Evolutionary conservation across 2,797 vertebrate genomes (phyloP), one percentile per base, ranked within the genome.

Genomic region (Distichodus sexfasciatus): DNA sequence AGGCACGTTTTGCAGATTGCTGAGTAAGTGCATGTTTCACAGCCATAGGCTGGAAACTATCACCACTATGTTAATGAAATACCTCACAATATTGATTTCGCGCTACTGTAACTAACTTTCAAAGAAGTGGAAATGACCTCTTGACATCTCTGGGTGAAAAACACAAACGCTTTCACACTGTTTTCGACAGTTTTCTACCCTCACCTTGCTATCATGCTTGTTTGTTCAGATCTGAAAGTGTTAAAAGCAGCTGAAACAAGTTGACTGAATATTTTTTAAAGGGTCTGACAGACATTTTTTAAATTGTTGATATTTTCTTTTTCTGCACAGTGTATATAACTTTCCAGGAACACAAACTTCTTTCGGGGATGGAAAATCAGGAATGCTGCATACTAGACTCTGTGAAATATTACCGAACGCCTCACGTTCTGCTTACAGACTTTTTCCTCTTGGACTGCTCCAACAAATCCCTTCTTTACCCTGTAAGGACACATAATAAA

Each of bases 21-120:
- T 47, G 76, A 69, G 6, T 66, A 62, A n/a, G 74, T 61, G 8
- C 46, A 55, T 74, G 36, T 6, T 1, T 4, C 1, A 21, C 4
- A 10, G n/a, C 7, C 41, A 46, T 51, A 21, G 51, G 47, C 28
- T 53, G 5, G 41, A 47, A 58, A 83, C 79, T 75, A 71, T 81
- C 84, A 74, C 17, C 7, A 14, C 46, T 31, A 78, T 85, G 85
- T 82, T 86, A 87, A 89, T 91, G 81, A 86, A 87, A 81, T 53
- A 74, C 72, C 76, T 81, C 73, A 63, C 57, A 67, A n/a, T n/a
- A 47, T 10, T 48, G 72, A 5, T 31, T 9, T 63, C 48, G 72
- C 44, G 33, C n/a, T 26, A 44, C 51, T 29, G 51, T 29, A n/a
- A n/a, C 33, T 29, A 35, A 33, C 6, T 15, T 53, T 61, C 47